Percentiles rank a stretch among this genome's conserved stretches.
phyloP scores from a whole-genome alignment of 1,140 invertebrate species.

The Saccostrea cuccullata region DNA sequence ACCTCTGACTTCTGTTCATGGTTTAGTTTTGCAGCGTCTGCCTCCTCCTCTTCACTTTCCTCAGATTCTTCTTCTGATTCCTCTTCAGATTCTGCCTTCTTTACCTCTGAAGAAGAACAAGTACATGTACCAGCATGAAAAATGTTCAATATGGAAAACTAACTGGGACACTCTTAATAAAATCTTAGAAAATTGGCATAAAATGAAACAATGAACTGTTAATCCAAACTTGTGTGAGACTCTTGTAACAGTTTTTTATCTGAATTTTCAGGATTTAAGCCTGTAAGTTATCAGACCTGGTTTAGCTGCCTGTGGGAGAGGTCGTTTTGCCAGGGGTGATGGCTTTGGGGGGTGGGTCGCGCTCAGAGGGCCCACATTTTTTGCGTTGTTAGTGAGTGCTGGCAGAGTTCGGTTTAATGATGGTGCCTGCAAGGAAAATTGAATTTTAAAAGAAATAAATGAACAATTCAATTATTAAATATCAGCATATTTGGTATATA shows the following conservation, averaged over 20 bases:
- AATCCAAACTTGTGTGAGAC: too few species aligned
- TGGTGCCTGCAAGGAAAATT: constrained; percentile 54
- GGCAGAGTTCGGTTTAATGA: constrained; percentile 67
- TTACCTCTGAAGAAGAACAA: not conserved
- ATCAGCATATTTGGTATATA: too few species aligned
- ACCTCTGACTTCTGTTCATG: not conserved
- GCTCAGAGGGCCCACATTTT: constrained; percentile 55
- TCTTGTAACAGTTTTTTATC: too few species aligned
- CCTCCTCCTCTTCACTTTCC: constrained; percentile 38
- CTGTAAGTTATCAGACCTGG: not conserved
- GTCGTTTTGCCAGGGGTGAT: constrained; percentile 21
- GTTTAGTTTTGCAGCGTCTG: constrained; percentile 1
- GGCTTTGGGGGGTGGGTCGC: constrained; percentile 59
- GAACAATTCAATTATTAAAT: not conserved
- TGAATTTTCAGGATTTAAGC: too few species aligned
- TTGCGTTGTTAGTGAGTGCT: constrained; percentile 56
- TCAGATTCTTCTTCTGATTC: constrained; percentile 52
- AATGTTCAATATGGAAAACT: too few species aligned
- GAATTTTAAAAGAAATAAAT: constrained; percentile 9
- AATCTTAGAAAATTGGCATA: too few species aligned
- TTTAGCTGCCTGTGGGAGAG: constrained; percentile 21
- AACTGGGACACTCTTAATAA: too few species aligned
- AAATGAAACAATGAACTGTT: too few species aligned
- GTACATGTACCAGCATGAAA: not conserved
- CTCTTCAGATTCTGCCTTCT: constrained; percentile 40